Percentiles rank a stretch among this genome's conserved stretches.
These are phyloP conservation scores for Rhincodon typus DNA, from an alignment of 2,797 vertebrate genomes.

Conservation along the genomic window DNA sequence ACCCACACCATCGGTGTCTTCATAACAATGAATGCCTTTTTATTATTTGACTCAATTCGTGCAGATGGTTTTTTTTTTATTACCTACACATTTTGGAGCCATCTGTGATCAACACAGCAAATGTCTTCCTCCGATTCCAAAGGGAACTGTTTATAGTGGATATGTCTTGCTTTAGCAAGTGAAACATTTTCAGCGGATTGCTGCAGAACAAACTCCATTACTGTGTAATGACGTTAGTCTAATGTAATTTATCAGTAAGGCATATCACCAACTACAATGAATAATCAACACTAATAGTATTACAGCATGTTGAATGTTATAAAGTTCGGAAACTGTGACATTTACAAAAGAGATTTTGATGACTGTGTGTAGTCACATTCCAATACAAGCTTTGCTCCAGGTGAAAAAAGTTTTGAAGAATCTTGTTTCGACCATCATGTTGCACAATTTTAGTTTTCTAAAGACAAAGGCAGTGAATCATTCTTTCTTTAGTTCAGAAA, in stretches of 20 bases:
- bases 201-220: conserved; percentile 45
- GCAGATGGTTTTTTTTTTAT: background rate
- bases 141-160: background rate
- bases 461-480: background rate
- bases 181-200: conserved; percentile 45
- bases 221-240: conserved; percentile 39
- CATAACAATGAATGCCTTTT: background rate
- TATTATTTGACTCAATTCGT: background rate
- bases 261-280: background rate
- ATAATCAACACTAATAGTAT: background rate
- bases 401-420: background rate
- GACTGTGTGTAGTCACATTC: background rate
- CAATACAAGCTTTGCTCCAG: background rate
- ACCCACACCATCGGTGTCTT: background rate
- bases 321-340: background rate
- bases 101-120: background rate
- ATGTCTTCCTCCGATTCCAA: background rate
- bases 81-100: background rate
- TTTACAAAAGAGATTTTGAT: background rate
- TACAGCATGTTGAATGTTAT: background rate
- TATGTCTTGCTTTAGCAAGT: conserved; percentile 39
- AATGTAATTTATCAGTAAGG: background rate
- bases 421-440: background rate
- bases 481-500: background rate
- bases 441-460: background rate